Conservation (phyloP, 2,888 invertebrate species). For the Entomobrya proxima region DNA sequence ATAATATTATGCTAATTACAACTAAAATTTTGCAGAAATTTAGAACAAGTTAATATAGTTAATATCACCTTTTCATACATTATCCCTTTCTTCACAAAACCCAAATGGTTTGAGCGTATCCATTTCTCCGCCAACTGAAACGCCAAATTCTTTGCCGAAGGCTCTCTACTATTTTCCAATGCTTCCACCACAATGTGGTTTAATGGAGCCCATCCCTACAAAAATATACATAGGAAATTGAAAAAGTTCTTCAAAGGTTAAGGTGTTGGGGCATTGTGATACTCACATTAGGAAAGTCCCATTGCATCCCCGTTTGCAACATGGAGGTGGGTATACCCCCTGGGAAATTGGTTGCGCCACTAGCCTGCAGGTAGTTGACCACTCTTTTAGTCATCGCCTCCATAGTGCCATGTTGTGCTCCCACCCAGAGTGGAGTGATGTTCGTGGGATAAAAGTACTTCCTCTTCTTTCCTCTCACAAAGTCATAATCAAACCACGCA, state of each 20-base stretch:
- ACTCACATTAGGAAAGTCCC: slow-evolving; percentile 75
- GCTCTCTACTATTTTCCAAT: slow-evolving; percentile 83
- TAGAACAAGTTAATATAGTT: not conserved
- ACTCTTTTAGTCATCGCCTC: slow-evolving; percentile 77
- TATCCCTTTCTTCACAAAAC: slow-evolving; percentile 81
- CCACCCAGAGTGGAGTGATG: slow-evolving; percentile 86
- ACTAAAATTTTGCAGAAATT: not conserved
- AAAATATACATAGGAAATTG: not conserved
- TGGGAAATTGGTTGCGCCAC: slow-evolving; percentile 81
- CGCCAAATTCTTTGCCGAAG: slow-evolving; percentile 83
- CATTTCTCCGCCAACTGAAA: slow-evolving; percentile 86
- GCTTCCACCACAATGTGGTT: slow-evolving; percentile 90
- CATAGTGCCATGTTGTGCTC: slow-evolving; percentile 61
- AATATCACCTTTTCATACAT: slow-evolving; percentile 91
- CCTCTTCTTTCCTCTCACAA: slow-evolving; percentile 81
- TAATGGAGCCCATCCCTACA: slow-evolving; percentile 90
- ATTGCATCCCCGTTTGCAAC: slow-evolving; percentile 84
- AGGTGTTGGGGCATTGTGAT: not conserved
- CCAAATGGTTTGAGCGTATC: slow-evolving; percentile 87
- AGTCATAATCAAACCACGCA: slow-evolving; percentile 89
- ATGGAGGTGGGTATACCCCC: slow-evolving; percentile 90
- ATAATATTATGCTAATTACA: not conserved
- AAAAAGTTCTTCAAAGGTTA: not conserved
- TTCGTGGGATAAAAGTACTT: slow-evolving; percentile 85
- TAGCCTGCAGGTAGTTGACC: slow-evolving; percentile 84